Conservation (phyloP, 2,888 invertebrate genomes). For the Tinea trinotella region DNA sequence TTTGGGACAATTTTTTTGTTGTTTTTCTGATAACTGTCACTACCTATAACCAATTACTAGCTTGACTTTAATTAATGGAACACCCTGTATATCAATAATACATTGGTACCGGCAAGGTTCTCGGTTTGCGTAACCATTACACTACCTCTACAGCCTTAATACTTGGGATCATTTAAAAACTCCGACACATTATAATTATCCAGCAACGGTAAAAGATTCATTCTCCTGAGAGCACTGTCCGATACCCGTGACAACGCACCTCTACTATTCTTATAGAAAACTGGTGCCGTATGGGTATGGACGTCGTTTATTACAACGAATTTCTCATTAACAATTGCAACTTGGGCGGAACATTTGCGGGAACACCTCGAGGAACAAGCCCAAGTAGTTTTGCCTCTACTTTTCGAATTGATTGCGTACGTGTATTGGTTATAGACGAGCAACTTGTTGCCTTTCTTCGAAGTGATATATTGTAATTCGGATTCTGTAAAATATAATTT, state of each 20-base stretch:
- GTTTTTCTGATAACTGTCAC: too few relatives aligned
- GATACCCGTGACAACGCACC: conserved; percentile 43
- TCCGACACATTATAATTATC: too few relatives aligned
- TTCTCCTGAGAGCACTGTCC: too few relatives aligned
- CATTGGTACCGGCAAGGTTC: too few relatives aligned
- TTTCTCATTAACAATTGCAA: conserved; percentile 37
- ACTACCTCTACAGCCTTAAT: too few relatives aligned
- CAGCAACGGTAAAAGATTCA: too few relatives aligned
- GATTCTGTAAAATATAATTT: not conserved
- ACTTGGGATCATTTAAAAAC: too few relatives aligned
- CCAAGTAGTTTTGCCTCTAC: conserved; percentile 41
- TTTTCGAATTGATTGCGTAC: conserved; percentile 41
- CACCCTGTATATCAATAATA: too few relatives aligned
- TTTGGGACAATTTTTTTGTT: too few relatives aligned
- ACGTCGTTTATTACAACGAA: conserved; percentile 34
- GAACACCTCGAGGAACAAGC: conserved; percentile 53
- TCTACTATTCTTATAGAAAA: conserved; percentile 41
- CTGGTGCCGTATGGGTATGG: conserved; percentile 48
- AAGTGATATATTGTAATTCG: conserved; percentile 34
- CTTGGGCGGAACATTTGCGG: conserved; percentile 45
- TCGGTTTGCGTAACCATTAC: too few relatives aligned
- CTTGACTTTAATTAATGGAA: too few relatives aligned
- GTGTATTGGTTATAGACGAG: conserved; percentile 49
- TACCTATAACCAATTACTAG: too few relatives aligned
- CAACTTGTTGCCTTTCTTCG: conserved; percentile 45